Base-by-base conservation (phyloP, 2,113 vertebrate genomes). In the Elaphurus davidianus region DNA sequence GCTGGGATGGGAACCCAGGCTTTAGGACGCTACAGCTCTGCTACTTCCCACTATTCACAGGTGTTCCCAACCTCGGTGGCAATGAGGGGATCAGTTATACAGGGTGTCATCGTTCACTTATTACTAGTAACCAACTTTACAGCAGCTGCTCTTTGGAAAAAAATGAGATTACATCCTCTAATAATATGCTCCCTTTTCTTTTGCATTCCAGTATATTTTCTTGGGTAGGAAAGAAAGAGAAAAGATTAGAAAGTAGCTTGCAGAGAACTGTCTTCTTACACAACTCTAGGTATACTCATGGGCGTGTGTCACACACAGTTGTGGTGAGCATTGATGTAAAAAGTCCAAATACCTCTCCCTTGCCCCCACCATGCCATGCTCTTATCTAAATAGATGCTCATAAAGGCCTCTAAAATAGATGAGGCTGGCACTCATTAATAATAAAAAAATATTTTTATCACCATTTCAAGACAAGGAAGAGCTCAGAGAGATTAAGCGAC, bases 101-200 rank as follows among this genome's bases (percentile, higher is more conserved):
- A 79, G 47, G 54, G 52, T 43, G 74, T 87, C 87, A 50, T 85
- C 33, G 12, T 60, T 90, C 19, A 95, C 78, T 91, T 92, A 92
- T 87, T 62, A 62, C 96, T 83, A 96, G 67, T 87, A 90, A 94
- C 23, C 89, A 92, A 97, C 27, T 92, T 97, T 59, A 96, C 84
- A 94, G 85, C 81, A 50, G 59, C 47, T 7, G 28, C 90, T 92
- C 64, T 92, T 96, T 30, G 54, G 14, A 1, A 11, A 36, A 90
- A 87, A 59, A 94, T 4, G n/a, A 90, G 57, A 64, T 62, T 30
- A 43, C 45, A 5, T 67, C 74, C 21, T 54, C 14, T 82, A 40
- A 43, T 21, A 57, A 86, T 21, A 10, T 3, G 14, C 54, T 87
- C 59, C 23, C 43, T 33, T 45, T 3, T 36, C 81, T 43, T 76